Base-by-base conservation (phyloP, 2,797 vertebrate species). In the Nyctalus aviator region DNA sequence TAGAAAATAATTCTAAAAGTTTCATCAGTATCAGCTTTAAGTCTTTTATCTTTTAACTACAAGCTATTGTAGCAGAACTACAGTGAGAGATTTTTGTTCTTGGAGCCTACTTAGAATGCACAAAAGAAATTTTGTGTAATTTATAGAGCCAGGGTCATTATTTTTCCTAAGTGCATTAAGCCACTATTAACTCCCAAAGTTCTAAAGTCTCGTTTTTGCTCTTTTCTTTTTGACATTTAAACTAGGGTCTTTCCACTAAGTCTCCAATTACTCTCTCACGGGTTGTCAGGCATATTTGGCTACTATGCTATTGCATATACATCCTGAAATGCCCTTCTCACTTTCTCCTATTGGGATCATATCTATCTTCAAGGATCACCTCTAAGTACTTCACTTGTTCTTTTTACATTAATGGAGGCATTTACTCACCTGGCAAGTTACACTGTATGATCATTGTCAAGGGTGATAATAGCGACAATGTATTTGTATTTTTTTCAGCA, bases 121-220 rank as follows among this genome's bases (percentile, higher is more conserved):
- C 93, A 91, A 76, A 83, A 91, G 30, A 93, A 96, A 94, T 9
- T 8, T 84, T 50, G 5, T 23, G 57, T 79, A 95, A 88, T 37
- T 83, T 71, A 15, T 6, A 66, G n/a, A 94, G 15, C 0, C 86
- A 90, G 90, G 10, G 30, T 90, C 66, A 57, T 97, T 91, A 50
- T 91, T 15, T 50, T 46, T 48, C n/a, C 20, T 66, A 75, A 86
- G 76, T 93, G 93, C 30, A 3, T 84, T 91, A 95, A 84, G 59
- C 78, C 66, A 18, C 3, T 95, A 93, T 96, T 72, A 94, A 27
- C 18, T 68, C 92, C 25, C 8, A n/a, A 44, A 4, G 44, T 15
- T 66, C 62, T 66, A 66, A 83, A 83, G 14, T 3, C 44, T 68
- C 46, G 13, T 9, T 18, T n/a, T 41, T 48, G 10, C 14, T 25